Conservation (phyloP, 37 sponge, comb jelly and placozoan species). For the Dysidea cf. avara region DNA sequence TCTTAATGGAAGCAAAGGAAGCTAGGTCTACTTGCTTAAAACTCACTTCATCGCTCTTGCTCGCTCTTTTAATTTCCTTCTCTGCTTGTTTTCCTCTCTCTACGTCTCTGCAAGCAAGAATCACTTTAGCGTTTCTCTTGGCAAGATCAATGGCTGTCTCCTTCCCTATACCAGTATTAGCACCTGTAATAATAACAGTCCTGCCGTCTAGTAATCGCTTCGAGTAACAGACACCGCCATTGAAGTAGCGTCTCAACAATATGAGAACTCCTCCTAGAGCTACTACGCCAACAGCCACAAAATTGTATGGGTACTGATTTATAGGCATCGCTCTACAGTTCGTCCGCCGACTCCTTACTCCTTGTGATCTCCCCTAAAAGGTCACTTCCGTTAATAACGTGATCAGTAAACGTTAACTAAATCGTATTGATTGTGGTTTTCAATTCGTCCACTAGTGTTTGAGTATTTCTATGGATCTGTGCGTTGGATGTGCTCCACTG, state of each 20-base stretch:
- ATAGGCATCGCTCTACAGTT: too few relatives aligned
- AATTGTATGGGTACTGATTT: too few relatives aligned
- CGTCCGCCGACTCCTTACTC: too few relatives aligned
- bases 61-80: conserved; percentile 35
- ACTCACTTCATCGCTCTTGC: conserved; percentile 51
- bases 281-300: too few relatives aligned
- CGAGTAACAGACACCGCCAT: conserved; percentile 57
- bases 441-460: too few relatives aligned
- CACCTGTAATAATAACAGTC: conserved; percentile 77
- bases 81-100: conserved; percentile 66
- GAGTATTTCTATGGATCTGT: too few relatives aligned
- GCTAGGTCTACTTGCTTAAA: conserved; percentile 74
- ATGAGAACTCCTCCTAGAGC: too few relatives aligned
- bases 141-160: conserved; percentile 86
- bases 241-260: conserved; percentile 17
- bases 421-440: too few relatives aligned
- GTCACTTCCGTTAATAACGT: too few relatives aligned
- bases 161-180: conserved; percentile 86
- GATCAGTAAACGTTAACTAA: too few relatives aligned
- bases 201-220: conserved; percentile 40
- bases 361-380: too few relatives aligned
- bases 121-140: conserved; percentile 72
- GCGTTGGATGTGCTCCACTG: too few relatives aligned
- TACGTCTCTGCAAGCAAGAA: conserved; percentile 79
- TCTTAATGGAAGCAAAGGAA: conserved; percentile 62